phyloP scores from a whole-genome alignment of 1,140 invertebrate genomes.

The Subanguina moxae region DNA sequence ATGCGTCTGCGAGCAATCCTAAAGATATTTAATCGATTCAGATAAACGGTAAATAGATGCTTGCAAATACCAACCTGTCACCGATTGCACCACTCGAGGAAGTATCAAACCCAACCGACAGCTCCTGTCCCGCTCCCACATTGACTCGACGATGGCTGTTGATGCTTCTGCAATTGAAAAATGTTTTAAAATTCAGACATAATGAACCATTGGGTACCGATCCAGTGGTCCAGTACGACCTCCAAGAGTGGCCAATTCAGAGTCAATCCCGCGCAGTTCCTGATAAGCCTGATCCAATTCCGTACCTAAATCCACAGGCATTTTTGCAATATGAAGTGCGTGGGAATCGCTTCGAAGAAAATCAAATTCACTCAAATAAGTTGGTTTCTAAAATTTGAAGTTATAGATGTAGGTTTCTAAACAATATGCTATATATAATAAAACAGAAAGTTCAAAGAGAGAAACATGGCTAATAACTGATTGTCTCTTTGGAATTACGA shows the following conservation, averaged over 20 bases:
- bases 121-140: background rate
- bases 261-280: constrained; percentile 27
- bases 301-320: constrained; percentile 27
- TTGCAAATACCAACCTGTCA: no score
- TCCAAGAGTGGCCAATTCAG: constrained; percentile 21
- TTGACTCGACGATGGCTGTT: background rate
- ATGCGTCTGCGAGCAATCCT: background rate
- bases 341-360: no score
- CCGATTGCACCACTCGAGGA: no score
- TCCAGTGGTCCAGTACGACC: constrained; percentile 8
- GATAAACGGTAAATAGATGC: no score
- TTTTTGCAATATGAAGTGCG: constrained; percentile 1
- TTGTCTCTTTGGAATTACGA: no score
- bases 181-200: background rate
- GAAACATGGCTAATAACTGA: no score
- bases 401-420: no score
- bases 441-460: no score
- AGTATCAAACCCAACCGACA: no score
- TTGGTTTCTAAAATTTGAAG: no score
- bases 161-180: constrained; percentile 2
- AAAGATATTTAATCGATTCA: background rate
- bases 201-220: background rate
- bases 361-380: no score
- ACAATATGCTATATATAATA: no score
- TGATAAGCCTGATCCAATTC: constrained; percentile 30